Evolutionary conservation across 2,797 vertebrate species (phyloP).

Genomic region (Gallinago stenura): DNA sequence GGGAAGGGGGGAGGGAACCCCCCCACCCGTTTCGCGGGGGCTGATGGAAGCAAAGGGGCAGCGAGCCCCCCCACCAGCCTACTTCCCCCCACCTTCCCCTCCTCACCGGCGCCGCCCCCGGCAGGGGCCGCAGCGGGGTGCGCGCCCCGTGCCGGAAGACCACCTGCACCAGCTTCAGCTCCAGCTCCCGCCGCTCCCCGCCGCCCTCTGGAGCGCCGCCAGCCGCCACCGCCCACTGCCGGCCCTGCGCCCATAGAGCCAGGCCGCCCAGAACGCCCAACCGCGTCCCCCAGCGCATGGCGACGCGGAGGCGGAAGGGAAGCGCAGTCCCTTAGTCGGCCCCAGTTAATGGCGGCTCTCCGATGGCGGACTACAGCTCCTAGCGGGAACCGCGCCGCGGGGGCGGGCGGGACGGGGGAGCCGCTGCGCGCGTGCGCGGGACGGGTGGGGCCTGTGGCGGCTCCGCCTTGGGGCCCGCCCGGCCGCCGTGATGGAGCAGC

Average conservation of each 20-base stretch:
- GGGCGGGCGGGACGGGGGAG: background rate
- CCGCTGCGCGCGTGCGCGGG: background rate
- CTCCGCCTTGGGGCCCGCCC: too few species aligned
- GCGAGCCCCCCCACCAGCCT: background rate
- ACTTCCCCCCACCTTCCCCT: too few species aligned
- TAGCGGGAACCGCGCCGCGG: background rate
- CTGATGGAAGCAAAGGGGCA: background rate
- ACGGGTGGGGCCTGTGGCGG: background rate
- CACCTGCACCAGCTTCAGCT: constrained; percentile 90
- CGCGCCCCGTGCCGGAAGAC: constrained; percentile 93
- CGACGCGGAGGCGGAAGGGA: background rate
- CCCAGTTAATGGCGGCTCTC: fast-evolving
- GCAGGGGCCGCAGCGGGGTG: constrained; percentile 89
- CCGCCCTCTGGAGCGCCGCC: background rate
- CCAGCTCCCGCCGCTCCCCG: constrained; percentile 52
- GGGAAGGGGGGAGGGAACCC: background rate
- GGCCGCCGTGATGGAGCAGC: fast-evolving
- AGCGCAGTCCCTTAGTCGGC: background rate
- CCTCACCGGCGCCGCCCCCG: constrained; percentile 83
- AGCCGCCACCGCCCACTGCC: background rate
- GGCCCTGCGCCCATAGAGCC: constrained; percentile 80
- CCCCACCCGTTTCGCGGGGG: too few species aligned
- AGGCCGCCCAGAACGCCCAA: constrained; percentile 78
- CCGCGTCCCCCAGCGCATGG: constrained; percentile 79
- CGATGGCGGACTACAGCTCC: constrained; percentile 38